phyloP scores from a whole-genome alignment of 2,888 invertebrate genomes.

The Caenorhabditis angaria region DNA sequence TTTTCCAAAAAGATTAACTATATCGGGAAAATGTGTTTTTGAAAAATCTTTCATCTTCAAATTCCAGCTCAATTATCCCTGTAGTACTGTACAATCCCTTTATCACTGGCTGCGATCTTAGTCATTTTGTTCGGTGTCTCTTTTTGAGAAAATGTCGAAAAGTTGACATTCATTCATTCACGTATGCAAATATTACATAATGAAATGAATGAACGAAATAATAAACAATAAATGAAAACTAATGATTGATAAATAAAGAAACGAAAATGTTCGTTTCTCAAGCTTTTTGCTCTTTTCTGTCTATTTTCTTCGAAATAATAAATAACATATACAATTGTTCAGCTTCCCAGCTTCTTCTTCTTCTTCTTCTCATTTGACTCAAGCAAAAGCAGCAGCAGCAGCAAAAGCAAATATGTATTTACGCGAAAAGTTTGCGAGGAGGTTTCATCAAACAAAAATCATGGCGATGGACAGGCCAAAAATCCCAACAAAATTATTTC shows the following conservation, averaged over 20 bases:
- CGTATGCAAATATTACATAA: conserved; percentile 1
- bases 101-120: too few relatives aligned
- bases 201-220: not conserved
- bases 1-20: too few relatives aligned
- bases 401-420: not conserved
- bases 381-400: too few relatives aligned
- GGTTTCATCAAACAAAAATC: too few relatives aligned
- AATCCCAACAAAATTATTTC: not conserved
- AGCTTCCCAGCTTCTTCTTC: too few relatives aligned
- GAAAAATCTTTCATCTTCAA: too few relatives aligned
- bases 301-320: not conserved
- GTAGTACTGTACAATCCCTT: too few relatives aligned
- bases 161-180: conserved; percentile 4
- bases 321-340: too few relatives aligned
- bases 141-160: not conserved
- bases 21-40: too few relatives aligned
- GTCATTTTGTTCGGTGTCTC: too few relatives aligned
- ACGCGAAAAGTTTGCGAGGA: not conserved
- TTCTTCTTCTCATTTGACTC: too few relatives aligned
- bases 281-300: not conserved
- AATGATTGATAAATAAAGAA: not conserved
- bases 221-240: not conserved
- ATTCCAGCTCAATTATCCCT: too few relatives aligned
- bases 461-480: not conserved
- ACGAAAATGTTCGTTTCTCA: not conserved